phyloP scores from a whole-genome alignment of 2,797 vertebrate genomes.

The Darevskia mixta region DNA sequence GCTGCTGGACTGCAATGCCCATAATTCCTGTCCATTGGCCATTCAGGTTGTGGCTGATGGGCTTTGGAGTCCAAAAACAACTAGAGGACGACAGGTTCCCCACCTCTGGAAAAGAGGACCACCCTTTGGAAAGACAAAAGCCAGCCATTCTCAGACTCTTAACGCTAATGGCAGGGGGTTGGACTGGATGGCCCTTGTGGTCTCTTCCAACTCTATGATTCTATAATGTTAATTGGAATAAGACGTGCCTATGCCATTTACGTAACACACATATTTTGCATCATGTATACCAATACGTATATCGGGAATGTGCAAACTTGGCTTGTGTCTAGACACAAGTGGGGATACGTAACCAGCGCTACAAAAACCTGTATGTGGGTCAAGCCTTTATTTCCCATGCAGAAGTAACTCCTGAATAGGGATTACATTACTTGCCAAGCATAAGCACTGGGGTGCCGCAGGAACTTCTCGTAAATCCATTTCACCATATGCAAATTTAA shows the following conservation, averaged over 20 bases:
- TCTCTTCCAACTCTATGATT: no score
- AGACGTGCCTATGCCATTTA: no score
- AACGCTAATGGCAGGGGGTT: no score
- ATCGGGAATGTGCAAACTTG: not conserved
- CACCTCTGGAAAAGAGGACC: not conserved
- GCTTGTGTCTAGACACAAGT: not conserved
- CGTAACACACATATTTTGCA: not conserved
- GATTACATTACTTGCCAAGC: not conserved
- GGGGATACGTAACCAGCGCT: not conserved
- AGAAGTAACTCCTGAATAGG: not conserved
- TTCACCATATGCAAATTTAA: conserved; percentile 4
- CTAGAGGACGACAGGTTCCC: not conserved
- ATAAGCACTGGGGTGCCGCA: no score
- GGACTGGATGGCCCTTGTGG: no score
- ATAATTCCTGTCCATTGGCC: no score
- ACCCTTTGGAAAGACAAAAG: not conserved
- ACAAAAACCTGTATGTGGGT: not conserved
- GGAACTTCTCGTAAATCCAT: not conserved
- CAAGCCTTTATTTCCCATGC: not conserved
- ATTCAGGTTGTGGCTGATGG: no score
- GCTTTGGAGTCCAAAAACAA: no score
- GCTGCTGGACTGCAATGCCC: no score
- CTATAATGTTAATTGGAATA: not conserved
- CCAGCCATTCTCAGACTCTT: not conserved
- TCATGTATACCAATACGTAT: not conserved